phyloP scores from a whole-genome alignment of 2,113 vertebrate genomes.

The Hystrix brachyura region DNA sequence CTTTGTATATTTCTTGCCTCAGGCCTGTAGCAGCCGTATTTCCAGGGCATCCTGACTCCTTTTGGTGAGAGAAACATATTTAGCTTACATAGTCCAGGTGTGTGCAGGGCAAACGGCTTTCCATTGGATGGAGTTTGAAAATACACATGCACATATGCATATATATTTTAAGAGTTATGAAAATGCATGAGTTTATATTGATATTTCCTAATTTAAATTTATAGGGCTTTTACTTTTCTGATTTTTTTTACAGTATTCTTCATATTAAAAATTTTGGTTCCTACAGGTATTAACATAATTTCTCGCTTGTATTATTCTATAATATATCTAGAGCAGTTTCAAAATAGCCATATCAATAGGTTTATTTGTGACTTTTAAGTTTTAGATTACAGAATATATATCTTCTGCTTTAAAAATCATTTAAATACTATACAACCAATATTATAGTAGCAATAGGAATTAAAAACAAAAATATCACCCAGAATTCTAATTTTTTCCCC shows the following conservation, averaged over 20 bases:
- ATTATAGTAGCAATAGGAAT: background rate
- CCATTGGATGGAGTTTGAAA: background rate
- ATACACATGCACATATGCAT: too few relatives aligned
- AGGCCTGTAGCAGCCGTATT: background rate
- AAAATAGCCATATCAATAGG: background rate
- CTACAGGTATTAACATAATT: background rate
- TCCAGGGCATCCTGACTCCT: background rate
- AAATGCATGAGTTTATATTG: background rate
- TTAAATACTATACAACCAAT: background rate
- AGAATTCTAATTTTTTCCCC: background rate
- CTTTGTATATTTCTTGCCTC: background rate
- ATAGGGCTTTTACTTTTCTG: background rate
- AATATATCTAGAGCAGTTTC: background rate
- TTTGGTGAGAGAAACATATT: background rate
- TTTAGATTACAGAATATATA: background rate
- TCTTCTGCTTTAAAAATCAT: background rate
- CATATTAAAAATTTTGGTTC: background rate
- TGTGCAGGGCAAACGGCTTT: background rate
- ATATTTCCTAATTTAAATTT: constrained; percentile 16
- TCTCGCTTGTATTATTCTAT: constrained; percentile 8
- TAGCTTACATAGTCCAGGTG: background rate
- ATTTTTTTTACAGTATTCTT: background rate
- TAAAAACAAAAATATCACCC: background rate
- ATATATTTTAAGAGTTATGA: background rate
- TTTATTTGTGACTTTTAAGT: background rate